Percentiles rank a stretch among this genome's conserved stretches.
These are phyloP conservation scores for Orientallactaga sibirica DNA, from an alignment of 2,797 vertebrate species.

Conservation along the genomic window DNA sequence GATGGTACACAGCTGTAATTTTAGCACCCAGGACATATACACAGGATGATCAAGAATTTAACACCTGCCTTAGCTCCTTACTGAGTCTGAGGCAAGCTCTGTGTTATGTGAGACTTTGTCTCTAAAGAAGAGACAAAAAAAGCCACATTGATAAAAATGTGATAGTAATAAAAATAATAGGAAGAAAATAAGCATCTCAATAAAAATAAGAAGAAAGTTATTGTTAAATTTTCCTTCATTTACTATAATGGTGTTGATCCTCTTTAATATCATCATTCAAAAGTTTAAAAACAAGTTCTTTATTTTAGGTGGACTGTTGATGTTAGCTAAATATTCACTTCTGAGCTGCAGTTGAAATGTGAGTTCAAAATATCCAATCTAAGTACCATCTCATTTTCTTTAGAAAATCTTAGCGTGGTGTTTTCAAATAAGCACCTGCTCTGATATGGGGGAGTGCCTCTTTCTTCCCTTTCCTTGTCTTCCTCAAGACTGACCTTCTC, in stretches of 20 bases:
- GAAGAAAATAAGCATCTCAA: not conserved
- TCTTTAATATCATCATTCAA: not conserved
- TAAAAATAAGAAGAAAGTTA: not conserved
- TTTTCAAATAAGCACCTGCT: not conserved
- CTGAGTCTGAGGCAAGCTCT: not conserved
- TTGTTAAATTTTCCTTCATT: constrained; percentile 8
- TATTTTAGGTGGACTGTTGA: not conserved
- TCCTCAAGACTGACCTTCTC: not conserved
- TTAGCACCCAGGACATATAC: not conserved
- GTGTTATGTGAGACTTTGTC: not conserved
- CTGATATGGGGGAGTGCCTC: not conserved
- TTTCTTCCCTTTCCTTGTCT: constrained; percentile 15
- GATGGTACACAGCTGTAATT: not conserved
- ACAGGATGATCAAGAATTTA: not conserved
- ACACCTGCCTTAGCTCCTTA: not conserved
- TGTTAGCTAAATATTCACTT: constrained; percentile 17
- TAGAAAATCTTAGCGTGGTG: not conserved
- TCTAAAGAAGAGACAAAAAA: not conserved
- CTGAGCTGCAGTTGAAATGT: not conserved
- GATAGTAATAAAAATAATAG: not conserved
- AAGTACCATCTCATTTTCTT: constrained; percentile 17
- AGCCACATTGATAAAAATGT: not conserved
- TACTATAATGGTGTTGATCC: not conserved
- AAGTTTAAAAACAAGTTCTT: not conserved
- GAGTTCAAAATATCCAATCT: not conserved